These are phyloP conservation scores for Campoplex nolae DNA, from an alignment of 2,888 invertebrate genomes.

Conservation along the genomic window DNA sequence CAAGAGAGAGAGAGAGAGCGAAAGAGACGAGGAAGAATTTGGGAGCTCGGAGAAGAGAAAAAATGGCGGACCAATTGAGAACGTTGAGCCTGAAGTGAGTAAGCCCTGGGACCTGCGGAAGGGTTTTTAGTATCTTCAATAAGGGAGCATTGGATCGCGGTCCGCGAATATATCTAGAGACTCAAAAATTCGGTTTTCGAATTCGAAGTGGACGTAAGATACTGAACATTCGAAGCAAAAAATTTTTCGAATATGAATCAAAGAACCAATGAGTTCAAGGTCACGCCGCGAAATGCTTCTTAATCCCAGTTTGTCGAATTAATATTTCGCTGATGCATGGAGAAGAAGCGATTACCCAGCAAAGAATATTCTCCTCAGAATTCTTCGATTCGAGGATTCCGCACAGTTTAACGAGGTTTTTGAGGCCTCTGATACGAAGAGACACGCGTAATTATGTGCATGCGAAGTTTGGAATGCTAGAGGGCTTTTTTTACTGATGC, in stretches of 20 bases:
- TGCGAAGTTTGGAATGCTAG: conserved; percentile 14
- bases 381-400: neutral
- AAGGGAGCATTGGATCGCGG: conserved; percentile 17
- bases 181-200: neutral
- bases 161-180: neutral
- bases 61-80: conserved; percentile 43
- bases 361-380: neutral
- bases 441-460: neutral
- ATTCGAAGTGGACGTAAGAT: neutral
- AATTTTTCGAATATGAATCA: too few species aligned
- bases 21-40: conserved; percentile 61
- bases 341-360: too few species aligned
- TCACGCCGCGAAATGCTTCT: too few species aligned
- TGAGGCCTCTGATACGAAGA: neutral
- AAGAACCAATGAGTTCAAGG: too few species aligned
- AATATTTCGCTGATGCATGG: neutral
- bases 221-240: too few species aligned
- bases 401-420: neutral
- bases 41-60: conserved; percentile 26
- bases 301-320: neutral
- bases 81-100: conserved; percentile 7
- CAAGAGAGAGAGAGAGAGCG: neutral
- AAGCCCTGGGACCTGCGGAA: conserved; percentile 5
- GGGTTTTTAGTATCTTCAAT: conserved; percentile 13
- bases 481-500: conserved; percentile 25